Percentiles rank a stretch among this genome's conserved stretches.
phyloP scores from a whole-genome alignment of 2,888 invertebrate species.

The Bedellia somnulentella region DNA sequence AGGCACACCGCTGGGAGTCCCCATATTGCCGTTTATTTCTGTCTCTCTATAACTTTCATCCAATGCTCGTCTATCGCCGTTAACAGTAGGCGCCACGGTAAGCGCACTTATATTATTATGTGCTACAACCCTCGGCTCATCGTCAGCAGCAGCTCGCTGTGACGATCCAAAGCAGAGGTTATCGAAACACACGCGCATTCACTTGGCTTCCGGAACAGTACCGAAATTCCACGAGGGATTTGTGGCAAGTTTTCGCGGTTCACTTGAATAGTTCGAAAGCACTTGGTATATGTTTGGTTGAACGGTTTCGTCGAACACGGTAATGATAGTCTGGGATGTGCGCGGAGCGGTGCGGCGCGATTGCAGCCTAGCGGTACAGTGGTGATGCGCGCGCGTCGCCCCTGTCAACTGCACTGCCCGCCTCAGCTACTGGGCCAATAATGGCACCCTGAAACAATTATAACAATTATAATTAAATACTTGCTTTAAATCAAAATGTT shows the following conservation, averaged over 20 bases:
- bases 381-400: conserved; percentile 33
- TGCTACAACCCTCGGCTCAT: conserved; percentile 64
- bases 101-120: conserved; percentile 49
- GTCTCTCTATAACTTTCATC: conserved; percentile 51
- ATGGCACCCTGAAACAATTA: no score
- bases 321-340: conserved; percentile 28
- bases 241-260: conserved; percentile 22
- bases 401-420: conserved; percentile 15
- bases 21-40: conserved; percentile 48
- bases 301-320: conserved; percentile 27
- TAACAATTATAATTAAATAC: no score
- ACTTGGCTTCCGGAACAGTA: conserved; percentile 64
- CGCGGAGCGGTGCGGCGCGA: conserved; percentile 48
- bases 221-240: conserved; percentile 39
- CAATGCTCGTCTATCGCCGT: conserved; percentile 51
- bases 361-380: conserved; percentile 41
- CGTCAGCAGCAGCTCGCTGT: conserved; percentile 80
- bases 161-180: conserved; percentile 88
- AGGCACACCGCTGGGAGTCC: conserved; percentile 62
- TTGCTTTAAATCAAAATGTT: no score
- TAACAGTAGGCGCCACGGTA: conserved; percentile 54
- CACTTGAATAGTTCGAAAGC: conserved; percentile 20
- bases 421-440: no score
- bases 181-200: conserved; percentile 91
- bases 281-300: conserved; percentile 16